phyloP scores from a whole-genome alignment of 2,888 invertebrate genomes.

The Gisinianus flammeolus region DNA sequence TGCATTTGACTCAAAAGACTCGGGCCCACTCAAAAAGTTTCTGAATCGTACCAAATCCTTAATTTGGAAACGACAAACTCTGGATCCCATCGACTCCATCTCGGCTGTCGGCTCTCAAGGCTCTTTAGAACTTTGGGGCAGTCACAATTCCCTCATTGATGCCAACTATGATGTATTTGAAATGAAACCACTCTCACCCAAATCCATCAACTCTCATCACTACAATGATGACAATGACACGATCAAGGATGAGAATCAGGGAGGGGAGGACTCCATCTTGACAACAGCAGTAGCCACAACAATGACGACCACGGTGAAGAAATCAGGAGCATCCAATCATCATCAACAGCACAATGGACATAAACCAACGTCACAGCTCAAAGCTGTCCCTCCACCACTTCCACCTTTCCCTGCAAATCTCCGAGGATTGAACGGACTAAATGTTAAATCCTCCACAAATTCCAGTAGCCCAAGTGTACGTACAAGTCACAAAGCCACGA shows the following conservation, averaged over 20 bases:
- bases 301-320: too few relatives aligned
- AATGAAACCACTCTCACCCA: conserved; percentile 45
- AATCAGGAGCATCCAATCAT: too few relatives aligned
- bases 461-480: too few relatives aligned
- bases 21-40: conserved; percentile 52
- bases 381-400: conserved; percentile 43
- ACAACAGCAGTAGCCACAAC: background rate
- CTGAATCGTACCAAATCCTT: conserved; percentile 54
- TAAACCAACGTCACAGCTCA: too few relatives aligned
- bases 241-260: conserved; percentile 16
- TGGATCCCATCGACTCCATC: conserved; percentile 34
- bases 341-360: background rate
- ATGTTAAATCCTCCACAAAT: conserved; percentile 5
- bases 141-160: conserved; percentile 54
- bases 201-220: conserved; percentile 3
- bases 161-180: conserved; percentile 44
- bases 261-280: background rate
- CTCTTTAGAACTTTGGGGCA: conserved; percentile 52
- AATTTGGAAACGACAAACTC: conserved; percentile 49
- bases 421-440: conserved; percentile 13
- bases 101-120: conserved; percentile 28
- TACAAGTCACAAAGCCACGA: conserved; percentile 23
- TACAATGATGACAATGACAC: conserved; percentile 44
- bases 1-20: conserved; percentile 26
- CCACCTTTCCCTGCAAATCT: conserved; percentile 36